Percentiles rank a stretch among this genome's conserved stretches.
These are phyloP conservation scores for Diorhabda sublineata DNA, from an alignment of 1,140 invertebrate genomes.

Conservation along the genomic window DNA sequence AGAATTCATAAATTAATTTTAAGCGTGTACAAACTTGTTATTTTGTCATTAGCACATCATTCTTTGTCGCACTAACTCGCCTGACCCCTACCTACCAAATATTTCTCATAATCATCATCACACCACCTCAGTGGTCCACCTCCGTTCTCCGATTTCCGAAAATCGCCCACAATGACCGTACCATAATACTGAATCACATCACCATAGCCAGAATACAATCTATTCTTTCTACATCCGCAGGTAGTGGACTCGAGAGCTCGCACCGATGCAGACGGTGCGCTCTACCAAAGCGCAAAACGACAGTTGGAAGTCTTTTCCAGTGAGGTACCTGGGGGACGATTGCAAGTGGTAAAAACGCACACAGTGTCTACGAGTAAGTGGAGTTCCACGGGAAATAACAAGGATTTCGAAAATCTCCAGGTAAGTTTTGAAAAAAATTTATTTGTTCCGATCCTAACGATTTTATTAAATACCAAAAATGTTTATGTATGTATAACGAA, in stretches of 20 bases:
- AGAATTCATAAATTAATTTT: too few species aligned
- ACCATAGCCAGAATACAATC: background rate
- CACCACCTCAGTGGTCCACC: background rate
- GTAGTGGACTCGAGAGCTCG: conserved; percentile 52
- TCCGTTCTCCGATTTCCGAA: background rate
- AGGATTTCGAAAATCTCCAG: conserved; percentile 42
- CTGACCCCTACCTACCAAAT: background rate
- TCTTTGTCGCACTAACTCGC: background rate
- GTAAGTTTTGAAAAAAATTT: conserved; percentile 23
- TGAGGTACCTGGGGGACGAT: conserved; percentile 48
- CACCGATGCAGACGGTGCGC: conserved; percentile 40
- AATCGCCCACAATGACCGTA: background rate
- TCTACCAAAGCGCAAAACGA: conserved; percentile 51
- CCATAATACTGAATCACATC: background rate
- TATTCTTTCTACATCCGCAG: conserved; percentile 40
- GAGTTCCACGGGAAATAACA: conserved; percentile 24
- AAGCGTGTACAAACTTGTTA: too few species aligned
- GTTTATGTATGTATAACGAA: too few species aligned
- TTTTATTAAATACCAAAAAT: too few species aligned
- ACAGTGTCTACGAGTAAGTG: conserved; percentile 51
- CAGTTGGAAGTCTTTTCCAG: conserved; percentile 53
- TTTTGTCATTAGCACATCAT: background rate
- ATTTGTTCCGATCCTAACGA: too few species aligned
- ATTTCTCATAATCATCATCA: background rate
- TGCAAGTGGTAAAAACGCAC: conserved; percentile 54